Percentiles rank a stretch among this genome's conserved stretches.
Conservation (phyloP, 1,140 invertebrate genomes). For the Acyrthosiphon pisum region DNA sequence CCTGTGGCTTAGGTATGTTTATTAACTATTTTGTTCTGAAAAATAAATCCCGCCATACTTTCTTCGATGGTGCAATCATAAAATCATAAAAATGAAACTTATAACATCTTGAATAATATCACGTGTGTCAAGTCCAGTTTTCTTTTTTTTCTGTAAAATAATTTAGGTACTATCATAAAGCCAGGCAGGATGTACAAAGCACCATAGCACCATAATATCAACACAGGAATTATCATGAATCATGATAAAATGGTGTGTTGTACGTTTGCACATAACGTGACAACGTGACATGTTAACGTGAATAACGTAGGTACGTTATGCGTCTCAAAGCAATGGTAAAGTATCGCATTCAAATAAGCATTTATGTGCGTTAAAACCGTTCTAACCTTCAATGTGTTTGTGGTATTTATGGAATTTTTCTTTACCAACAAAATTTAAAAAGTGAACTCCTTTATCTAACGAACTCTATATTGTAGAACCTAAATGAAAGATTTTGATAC, state of each 20-base stretch:
- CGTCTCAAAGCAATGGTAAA: background rate
- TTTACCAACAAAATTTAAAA: no score
- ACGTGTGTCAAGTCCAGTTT: background rate
- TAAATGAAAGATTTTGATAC: no score
- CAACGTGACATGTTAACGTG: no score
- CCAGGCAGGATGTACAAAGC: background rate
- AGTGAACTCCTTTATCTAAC: no score
- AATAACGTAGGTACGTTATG: no score
- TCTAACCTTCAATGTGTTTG: background rate
- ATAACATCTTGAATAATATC: background rate
- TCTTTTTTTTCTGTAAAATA: background rate
- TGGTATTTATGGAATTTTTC: no score
- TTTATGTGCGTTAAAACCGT: background rate
- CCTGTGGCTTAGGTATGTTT: background rate
- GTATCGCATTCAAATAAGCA: background rate
- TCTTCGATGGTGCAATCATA: background rate
- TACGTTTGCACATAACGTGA: no score
- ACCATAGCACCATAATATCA: background rate
- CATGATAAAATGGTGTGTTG: background rate
- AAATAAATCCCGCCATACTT: background rate
- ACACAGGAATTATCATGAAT: background rate
- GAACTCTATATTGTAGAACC: no score
- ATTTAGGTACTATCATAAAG: background rate
- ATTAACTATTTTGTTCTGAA: background rate
- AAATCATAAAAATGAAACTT: background rate